Evolutionary conservation across 2,888 invertebrate species (phyloP).

Genomic region (Lasius fuliginosus): DNA sequence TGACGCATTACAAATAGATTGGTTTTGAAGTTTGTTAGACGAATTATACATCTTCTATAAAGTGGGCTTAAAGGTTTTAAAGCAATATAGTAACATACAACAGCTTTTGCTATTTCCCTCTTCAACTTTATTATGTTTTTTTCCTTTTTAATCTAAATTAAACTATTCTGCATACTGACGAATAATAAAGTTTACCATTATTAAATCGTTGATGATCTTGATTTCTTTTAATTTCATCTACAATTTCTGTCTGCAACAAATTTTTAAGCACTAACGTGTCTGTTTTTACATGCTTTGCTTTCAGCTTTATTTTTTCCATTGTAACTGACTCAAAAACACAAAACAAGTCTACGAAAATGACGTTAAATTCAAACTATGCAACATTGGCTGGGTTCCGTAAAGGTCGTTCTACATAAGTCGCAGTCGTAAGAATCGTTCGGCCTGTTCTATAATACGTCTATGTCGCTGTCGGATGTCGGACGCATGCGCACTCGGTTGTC

Average conservation of each 20-base stretch:
- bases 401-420: too few species aligned
- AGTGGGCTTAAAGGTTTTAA: not conserved
- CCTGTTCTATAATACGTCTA: too few species aligned
- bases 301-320: constrained; percentile 13
- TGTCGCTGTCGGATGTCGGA: too few species aligned
- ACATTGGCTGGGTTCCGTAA: not conserved
- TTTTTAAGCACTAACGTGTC: not conserved
- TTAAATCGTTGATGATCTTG: constrained; percentile 16
- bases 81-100: not conserved
- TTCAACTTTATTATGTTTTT: not conserved
- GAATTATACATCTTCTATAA: not conserved
- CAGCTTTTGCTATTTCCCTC: not conserved
- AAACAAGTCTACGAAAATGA: not conserved
- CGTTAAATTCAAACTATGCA: constrained; percentile 20
- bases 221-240: not conserved
- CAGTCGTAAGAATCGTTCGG: too few species aligned
- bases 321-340: not conserved
- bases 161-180: not conserved
- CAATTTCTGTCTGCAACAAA: not conserved
- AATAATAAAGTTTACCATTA: constrained; percentile 34
- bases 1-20: not conserved
- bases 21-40: not conserved
- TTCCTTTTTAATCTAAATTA: not conserved
- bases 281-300: not conserved
- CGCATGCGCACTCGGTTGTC: too few species aligned